These are phyloP conservation scores for Caenorhabditis remanei DNA, from an alignment of 1,140 invertebrate species.

Conservation along the genomic window DNA sequence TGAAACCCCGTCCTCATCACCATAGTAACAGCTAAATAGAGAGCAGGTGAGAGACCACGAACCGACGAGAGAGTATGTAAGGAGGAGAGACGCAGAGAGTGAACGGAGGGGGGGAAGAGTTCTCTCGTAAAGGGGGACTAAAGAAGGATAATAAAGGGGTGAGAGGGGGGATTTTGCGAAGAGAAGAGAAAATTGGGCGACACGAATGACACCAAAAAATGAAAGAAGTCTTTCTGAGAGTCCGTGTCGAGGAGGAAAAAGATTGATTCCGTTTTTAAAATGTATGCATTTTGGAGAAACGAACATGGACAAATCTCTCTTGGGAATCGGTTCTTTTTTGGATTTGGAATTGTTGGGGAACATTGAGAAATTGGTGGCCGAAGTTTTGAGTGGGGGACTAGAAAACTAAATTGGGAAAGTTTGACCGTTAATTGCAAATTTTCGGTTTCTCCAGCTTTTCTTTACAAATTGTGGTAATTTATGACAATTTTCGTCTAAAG, in stretches of 20 bases:
- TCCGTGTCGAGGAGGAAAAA: neutral
- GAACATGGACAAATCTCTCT: neutral
- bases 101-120: neutral
- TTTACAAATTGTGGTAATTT: no score
- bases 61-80: neutral
- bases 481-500: no score
- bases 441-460: no score
- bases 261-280: slow-evolving; percentile 31
- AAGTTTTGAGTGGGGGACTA: no score
- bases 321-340: neutral
- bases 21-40: neutral
- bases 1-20: neutral
- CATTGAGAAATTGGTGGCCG: no score
- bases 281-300: neutral
- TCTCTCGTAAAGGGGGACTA: no score
- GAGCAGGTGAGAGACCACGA: neutral
- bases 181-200: no score
- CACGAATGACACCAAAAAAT: no score
- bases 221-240: neutral
- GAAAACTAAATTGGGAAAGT: neutral
- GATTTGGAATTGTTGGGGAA: no score
- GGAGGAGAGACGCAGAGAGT: slow-evolving; percentile 8
- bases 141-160: no score
- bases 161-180: no score
- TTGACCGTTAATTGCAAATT: no score